Conservation (phyloP, 2,888 invertebrate genomes). For the Lysandra bellargus region DNA sequence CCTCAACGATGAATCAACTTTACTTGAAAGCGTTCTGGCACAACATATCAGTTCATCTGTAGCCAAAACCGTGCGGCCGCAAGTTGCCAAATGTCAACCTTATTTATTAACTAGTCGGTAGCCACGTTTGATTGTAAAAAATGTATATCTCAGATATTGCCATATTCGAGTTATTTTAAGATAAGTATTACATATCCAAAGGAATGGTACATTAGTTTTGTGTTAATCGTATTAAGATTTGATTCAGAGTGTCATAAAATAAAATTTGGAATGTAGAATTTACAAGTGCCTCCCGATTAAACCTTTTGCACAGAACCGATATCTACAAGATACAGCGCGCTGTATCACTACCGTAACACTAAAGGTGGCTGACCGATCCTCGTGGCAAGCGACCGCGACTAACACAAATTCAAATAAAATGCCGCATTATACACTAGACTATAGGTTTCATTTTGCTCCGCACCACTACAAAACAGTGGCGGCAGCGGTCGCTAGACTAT, state of each 20-base stretch:
- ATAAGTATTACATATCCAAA: slow-evolving; percentile 12
- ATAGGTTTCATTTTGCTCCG: too few relatives aligned
- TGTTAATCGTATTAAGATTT: slow-evolving; percentile 4
- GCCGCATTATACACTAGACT: too few relatives aligned
- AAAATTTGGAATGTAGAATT: slow-evolving; percentile 30
- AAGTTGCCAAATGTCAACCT: neutral
- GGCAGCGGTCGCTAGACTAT: too few relatives aligned
- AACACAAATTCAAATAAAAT: too few relatives aligned
- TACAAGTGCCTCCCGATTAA: slow-evolving; percentile 24
- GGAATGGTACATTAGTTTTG: slow-evolving; percentile 19
- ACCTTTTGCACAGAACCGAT: slow-evolving; percentile 27
- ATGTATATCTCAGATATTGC: neutral
- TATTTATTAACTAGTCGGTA: neutral
- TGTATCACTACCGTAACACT: slow-evolving; percentile 26
- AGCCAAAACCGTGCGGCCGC: neutral
- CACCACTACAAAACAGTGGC: too few relatives aligned
- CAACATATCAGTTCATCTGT: neutral
- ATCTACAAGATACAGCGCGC: slow-evolving; percentile 15
- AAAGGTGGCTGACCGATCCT: too few relatives aligned
- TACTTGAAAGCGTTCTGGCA: neutral
- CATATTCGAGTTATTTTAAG: neutral
- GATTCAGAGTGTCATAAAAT: slow-evolving; percentile 1
- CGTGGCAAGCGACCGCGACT: too few relatives aligned
- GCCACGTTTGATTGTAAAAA: neutral
- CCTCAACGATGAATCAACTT: neutral